Conservation (phyloP, 2,888 invertebrate genomes). For the Uloborus plumipes region DNA sequence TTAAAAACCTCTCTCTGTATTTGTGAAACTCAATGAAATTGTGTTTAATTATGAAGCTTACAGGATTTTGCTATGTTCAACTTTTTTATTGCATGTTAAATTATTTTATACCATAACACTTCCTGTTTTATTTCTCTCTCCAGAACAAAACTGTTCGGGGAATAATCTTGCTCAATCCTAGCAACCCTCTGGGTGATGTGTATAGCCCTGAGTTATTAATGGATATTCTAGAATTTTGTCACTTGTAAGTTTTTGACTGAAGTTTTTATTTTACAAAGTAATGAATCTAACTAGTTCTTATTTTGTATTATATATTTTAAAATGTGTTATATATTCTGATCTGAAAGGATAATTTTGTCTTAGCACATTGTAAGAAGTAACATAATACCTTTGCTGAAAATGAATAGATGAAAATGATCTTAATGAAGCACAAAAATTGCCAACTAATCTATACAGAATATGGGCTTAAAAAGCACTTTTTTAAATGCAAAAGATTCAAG, state of each 20-base stretch:
- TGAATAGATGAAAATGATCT: no score
- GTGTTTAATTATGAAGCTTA: no score
- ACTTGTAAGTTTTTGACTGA: constrained; percentile 48
- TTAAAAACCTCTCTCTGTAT: no score
- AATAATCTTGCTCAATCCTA: constrained; percentile 67
- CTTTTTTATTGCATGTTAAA: not conserved
- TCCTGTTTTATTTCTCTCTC: not conserved
- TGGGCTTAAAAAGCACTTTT: no score
- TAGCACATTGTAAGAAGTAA: not conserved
- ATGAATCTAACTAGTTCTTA: no score
- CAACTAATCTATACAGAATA: no score
- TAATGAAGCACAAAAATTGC: no score
- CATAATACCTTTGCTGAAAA: no score
- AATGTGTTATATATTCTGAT: not conserved
- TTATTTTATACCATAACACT: not conserved
- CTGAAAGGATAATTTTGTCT: not conserved
- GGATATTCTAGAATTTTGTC: constrained; percentile 66
- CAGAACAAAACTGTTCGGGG: constrained; percentile 65
- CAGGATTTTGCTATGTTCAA: no score
- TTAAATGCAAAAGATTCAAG: no score
- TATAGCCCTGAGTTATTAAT: constrained; percentile 63
- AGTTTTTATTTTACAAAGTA: not conserved
- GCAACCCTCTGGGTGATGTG: constrained; percentile 68
- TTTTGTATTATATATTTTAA: not conserved
- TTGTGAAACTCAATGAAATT: no score